Percentiles rank a stretch among this genome's conserved stretches.
These are phyloP conservation scores for Porites divaricata DNA, from an alignment of 92 coral and sea anemone genomes.

Conservation along the genomic window DNA sequence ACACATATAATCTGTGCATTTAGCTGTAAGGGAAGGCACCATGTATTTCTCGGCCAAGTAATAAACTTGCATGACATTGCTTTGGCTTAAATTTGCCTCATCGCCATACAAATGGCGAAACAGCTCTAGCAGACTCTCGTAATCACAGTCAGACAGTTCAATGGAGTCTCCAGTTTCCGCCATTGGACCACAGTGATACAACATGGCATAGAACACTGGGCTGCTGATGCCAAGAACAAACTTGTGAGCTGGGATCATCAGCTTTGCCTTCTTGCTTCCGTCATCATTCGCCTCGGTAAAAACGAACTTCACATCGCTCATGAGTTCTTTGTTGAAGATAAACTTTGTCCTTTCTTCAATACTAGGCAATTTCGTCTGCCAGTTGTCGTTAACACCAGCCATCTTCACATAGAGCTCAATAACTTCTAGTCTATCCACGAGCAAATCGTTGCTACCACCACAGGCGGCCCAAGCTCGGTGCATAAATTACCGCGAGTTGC, in stretches of 20 bases:
- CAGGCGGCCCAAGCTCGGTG: too few relatives aligned
- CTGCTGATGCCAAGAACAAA: not conserved
- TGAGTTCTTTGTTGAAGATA: not conserved
- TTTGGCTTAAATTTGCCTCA: not conserved
- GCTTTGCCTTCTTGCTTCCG: not conserved
- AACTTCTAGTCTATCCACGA: too few relatives aligned
- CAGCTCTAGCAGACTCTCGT: slow-evolving; percentile 61
- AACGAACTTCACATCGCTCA: not conserved
- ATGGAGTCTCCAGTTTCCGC: slow-evolving; percentile 53
- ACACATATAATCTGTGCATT: slow-evolving; percentile 30
- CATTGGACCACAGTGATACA: not conserved
- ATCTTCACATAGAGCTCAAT: not conserved
- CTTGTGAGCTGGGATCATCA: not conserved
- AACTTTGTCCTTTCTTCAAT: not conserved
- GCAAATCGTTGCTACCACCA: too few relatives aligned
- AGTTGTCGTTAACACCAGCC: not conserved
- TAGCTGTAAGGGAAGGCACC: slow-evolving; percentile 29
- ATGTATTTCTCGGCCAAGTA: slow-evolving; percentile 40
- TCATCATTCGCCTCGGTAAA: not conserved
- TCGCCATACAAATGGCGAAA: slow-evolving; percentile 61
- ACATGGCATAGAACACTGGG: not conserved
- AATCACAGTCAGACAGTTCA: slow-evolving; percentile 67
- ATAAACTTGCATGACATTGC: not conserved
- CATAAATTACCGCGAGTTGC: too few relatives aligned
- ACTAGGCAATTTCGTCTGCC: not conserved